These are phyloP conservation scores for Tenthredo scrophulariae DNA, from an alignment of 2,888 invertebrate genomes.

Conservation along the genomic window DNA sequence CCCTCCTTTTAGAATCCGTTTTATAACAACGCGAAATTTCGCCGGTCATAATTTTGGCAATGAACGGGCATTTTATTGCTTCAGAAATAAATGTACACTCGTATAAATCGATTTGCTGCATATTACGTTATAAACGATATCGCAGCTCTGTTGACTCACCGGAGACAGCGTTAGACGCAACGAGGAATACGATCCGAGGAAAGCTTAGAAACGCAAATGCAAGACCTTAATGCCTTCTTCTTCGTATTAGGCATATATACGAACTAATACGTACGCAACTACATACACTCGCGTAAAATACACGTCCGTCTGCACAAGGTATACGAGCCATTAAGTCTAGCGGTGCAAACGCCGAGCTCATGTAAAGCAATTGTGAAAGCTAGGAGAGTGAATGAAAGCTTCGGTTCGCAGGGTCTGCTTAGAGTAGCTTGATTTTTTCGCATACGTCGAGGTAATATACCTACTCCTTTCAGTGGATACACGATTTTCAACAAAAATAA, in stretches of 20 bases:
- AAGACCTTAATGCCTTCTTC: slow-evolving; percentile 46
- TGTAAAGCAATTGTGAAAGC: slow-evolving; percentile 39
- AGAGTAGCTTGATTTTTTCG: slow-evolving; percentile 23
- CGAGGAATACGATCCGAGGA: slow-evolving; percentile 44
- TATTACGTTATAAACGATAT: background rate
- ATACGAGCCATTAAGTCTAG: slow-evolving; percentile 34
- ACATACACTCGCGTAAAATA: background rate
- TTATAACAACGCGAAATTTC: background rate
- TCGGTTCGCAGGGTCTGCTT: slow-evolving; percentile 13
- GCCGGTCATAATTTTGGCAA: background rate
- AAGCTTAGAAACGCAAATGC: slow-evolving; percentile 52
- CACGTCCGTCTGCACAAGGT: background rate
- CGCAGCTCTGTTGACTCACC: background rate
- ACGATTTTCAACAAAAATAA: background rate
- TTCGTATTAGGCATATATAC: slow-evolving; percentile 20
- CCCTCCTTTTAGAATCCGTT: background rate
- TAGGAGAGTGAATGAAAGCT: slow-evolving; percentile 25
- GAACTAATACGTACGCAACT: background rate
- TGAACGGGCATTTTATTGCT: background rate
- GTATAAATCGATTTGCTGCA: background rate
- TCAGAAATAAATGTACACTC: background rate
- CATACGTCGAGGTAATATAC: background rate
- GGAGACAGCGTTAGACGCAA: slow-evolving; percentile 41
- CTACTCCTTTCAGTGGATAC: background rate
- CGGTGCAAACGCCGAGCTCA: background rate